phyloP scores from a whole-genome alignment of 2,888 invertebrate genomes.

The Sycophila texana region DNA sequence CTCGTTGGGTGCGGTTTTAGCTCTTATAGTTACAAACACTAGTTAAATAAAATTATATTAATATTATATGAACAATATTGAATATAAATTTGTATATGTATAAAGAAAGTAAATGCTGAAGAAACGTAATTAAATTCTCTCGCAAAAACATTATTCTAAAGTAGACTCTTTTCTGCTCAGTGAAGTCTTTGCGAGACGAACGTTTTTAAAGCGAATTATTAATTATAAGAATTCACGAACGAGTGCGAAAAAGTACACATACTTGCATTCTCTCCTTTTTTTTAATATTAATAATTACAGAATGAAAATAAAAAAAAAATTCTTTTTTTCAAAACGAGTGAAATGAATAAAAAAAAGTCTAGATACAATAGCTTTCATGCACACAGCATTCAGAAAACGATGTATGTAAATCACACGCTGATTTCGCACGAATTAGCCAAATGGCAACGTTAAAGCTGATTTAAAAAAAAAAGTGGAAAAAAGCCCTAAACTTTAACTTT shows the following conservation, averaged over 20 bases:
- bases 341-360: constrained; percentile 45
- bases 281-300: constrained; percentile 37
- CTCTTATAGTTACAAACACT: constrained; percentile 57
- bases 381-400: not conserved
- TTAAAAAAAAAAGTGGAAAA: not conserved
- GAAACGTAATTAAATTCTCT: constrained; percentile 20
- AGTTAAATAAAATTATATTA: constrained; percentile 56
- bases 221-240: constrained; percentile 38
- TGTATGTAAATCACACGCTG: constrained; percentile 12
- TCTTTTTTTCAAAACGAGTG: constrained; percentile 51
- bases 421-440: constrained; percentile 14
- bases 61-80: constrained; percentile 49
- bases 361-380: constrained; percentile 45
- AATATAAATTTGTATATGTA: constrained; percentile 56
- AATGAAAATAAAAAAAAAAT: constrained; percentile 43
- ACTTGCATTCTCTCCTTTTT: constrained; percentile 36
- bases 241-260: constrained; percentile 30
- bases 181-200: constrained; percentile 31
- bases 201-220: constrained; percentile 34
- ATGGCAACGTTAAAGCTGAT: constrained; percentile 20
- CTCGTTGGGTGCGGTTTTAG: constrained; percentile 64
- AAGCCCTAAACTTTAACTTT: constrained; percentile 22
- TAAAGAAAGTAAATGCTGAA: constrained; percentile 52
- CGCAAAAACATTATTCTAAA: constrained; percentile 26
- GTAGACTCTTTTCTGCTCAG: constrained; percentile 7